Percentiles rank a stretch among this genome's conserved stretches.
phyloP scores from a whole-genome alignment of 2,797 vertebrate genomes.

The Myotis pilosus region DNA sequence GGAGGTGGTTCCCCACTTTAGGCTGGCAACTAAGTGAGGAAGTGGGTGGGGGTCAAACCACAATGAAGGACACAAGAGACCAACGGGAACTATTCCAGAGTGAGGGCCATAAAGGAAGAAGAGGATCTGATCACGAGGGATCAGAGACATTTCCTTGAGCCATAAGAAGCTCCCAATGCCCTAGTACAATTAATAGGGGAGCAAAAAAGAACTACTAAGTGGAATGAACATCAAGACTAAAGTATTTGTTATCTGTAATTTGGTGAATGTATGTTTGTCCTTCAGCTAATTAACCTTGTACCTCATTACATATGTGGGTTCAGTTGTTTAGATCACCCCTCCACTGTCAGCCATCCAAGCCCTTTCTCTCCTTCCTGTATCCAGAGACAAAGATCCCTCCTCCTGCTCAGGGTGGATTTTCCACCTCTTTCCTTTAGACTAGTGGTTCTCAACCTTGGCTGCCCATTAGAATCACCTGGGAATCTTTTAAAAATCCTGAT shows the following conservation, averaged over 20 bases:
- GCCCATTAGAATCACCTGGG: too few species aligned
- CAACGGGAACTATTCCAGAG: not conserved
- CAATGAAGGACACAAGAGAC: not conserved
- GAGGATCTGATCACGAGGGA: not conserved
- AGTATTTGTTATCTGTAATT: not conserved
- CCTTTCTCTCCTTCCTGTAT: not conserved
- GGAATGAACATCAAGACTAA: not conserved
- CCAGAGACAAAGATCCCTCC: not conserved
- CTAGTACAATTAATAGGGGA: not conserved
- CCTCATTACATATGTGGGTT: not conserved
- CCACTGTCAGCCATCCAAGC: not conserved
- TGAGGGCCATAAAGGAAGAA: not conserved
- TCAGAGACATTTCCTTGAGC: not conserved
- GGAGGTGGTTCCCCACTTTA: not conserved
- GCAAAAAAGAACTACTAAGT: not conserved
- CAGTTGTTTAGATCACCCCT: not conserved
- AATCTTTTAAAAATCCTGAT: too few species aligned
- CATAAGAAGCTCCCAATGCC: not conserved
- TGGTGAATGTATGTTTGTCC: not conserved
- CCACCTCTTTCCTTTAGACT: not conserved
- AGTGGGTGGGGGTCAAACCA: not conserved
- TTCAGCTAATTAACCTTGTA: not conserved
- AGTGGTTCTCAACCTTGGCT: not conserved
- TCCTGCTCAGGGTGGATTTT: not conserved
- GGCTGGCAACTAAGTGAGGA: not conserved